Evolutionary conservation across 1,140 invertebrate species (phyloP), one percentile per base, ranked within the genome.

Genomic region (Zaprionus nigranus): DNA sequence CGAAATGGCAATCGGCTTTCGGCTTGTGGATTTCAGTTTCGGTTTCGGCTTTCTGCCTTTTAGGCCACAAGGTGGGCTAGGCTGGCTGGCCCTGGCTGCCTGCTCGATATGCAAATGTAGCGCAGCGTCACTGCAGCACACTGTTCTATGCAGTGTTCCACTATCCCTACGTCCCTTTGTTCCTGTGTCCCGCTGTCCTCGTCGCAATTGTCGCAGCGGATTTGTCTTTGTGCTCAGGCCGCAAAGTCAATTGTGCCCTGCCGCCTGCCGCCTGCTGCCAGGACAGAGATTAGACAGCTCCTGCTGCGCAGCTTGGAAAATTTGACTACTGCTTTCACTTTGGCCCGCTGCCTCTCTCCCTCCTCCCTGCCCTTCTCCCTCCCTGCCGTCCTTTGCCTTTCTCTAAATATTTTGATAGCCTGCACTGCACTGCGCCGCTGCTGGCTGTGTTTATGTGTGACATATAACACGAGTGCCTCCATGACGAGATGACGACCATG

Each of bases 251-350:
- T 90, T 88, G 84, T 81, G 72, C 77, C 73, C 73, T 76, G 72
- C 54, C 38, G 69, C 26, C 20, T 5, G 22, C 53, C 3, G 28
- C 28, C 62, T 60, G 61, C 20, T 49, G 34, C 51, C 57, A 43
- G 64, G 67, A 34, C 63, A 56, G 54, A 65, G 77, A 88, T 88
- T 90, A 79, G 81, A 54, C 73, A 74, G 56, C 84, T 81, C 84
- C 85, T 85, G 85, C 85, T 82, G 85, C 49, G 85, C 75, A 57
- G 60, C 75, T 72, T 15, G 46, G 11, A 78, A 88, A 78, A 90
- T 88, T 87, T 88, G 74, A 87, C 84, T 87, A 87, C 84, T 86
- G 81, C 84, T 88, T 88, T 88, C 84, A 88, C 84, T 88, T 74
- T 34, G 30, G 30, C 30, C 0, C 38, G 54, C 65, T 30, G 24